Conservation (phyloP, 2,888 invertebrate species). For the Oxyscelio sp. region DNA sequence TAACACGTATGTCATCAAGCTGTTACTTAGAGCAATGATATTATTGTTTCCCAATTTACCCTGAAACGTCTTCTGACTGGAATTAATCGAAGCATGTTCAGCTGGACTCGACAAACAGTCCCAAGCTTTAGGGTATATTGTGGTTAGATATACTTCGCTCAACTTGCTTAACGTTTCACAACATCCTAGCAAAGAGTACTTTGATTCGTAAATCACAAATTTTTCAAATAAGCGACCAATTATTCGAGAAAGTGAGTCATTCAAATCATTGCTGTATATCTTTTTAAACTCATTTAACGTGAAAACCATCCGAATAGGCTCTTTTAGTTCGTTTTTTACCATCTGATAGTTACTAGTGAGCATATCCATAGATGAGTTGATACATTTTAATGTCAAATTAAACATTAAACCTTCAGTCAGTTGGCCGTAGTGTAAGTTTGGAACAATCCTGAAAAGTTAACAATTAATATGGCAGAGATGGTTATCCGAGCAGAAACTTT, state of each 20-base stretch:
- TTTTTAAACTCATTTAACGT: conserved; percentile 74
- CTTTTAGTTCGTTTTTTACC: not conserved
- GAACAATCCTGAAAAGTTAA: conserved; percentile 89
- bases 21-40: conserved; percentile 77
- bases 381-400: conserved; percentile 33
- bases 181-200: conserved; percentile 91
- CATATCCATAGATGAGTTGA: not conserved
- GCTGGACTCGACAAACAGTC: conserved; percentile 87
- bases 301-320: conserved; percentile 76
- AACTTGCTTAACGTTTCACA: conserved; percentile 92
- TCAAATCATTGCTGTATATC: conserved; percentile 82
- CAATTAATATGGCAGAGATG: no score
- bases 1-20: conserved; percentile 86
- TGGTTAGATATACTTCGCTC: conserved; percentile 91
- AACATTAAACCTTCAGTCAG: conserved; percentile 88
- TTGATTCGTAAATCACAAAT: conserved; percentile 91
- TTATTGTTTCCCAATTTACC: conserved; percentile 57
- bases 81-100: not conserved
- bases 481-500: no score
- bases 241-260: conserved; percentile 90
- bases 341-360: not conserved
- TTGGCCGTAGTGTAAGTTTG: conserved; percentile 88
- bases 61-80: not conserved
- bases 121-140: conserved; percentile 92
- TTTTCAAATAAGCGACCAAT: conserved; percentile 89